Evolutionary conservation across 2,797 vertebrate genomes (phyloP).

Genomic region (Sebastes alutus): DNA sequence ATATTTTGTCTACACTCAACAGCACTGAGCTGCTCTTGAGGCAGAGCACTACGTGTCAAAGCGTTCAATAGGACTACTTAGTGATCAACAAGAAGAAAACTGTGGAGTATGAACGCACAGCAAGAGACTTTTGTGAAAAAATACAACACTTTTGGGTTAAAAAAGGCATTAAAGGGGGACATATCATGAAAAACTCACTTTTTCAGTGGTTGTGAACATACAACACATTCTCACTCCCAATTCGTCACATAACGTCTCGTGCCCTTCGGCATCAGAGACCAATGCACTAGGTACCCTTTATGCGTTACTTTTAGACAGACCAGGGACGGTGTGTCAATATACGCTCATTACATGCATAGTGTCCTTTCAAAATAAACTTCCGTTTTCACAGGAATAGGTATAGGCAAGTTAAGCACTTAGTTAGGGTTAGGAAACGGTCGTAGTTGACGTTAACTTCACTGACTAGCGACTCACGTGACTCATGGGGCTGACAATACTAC

Average conservation of each 20-base stretch:
- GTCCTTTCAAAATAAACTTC: no score
- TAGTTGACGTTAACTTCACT: no score
- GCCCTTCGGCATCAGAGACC: no score
- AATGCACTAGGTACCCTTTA: accelerated
- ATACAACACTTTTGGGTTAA: not conserved
- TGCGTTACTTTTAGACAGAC: no score
- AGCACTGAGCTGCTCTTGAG: not conserved
- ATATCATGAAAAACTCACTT: not conserved
- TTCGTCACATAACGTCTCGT: accelerated
- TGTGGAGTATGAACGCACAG: not conserved
- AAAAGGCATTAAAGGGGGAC: not conserved
- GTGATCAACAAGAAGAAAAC: not conserved
- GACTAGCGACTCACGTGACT: no score
- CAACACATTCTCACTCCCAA: no score
- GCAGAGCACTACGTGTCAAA: not conserved
- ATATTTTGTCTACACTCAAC: not conserved
- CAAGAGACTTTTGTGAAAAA: not conserved
- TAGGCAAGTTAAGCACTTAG: no score
- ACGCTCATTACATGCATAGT: no score
- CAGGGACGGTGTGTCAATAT: no score
- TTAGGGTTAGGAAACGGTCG: no score
- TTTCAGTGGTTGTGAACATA: not conserved
- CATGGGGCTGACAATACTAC: no score
- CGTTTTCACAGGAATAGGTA: accelerated
- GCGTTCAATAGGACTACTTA: not conserved